Base-by-base conservation (phyloP, 1,140 invertebrate genomes). In the Drosophila elegans region DNA sequence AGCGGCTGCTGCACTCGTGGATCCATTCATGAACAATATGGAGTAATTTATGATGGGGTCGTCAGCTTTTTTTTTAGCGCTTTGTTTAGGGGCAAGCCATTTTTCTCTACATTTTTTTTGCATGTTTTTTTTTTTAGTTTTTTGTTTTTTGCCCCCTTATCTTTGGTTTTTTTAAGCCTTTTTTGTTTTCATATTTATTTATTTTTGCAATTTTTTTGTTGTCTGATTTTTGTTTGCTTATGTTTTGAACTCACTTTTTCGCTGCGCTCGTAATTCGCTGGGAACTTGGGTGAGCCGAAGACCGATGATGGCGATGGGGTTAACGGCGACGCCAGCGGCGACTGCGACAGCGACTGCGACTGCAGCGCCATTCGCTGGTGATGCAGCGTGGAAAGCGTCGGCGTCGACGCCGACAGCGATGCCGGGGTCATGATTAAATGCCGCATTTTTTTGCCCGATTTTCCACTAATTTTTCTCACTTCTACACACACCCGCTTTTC, bases 181-280 rank as follows among this genome's bases (percentile, higher is more conserved):
- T 32, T 32, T 32, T 32, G 29, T 32, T 32, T 5, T 2, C 29
- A 6, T 5, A 32, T 7, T 32, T 32, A 6, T 6, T 32, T 32
- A 7, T 32, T 21, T 57, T 38, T 38, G 13, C 61, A 2, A 34
- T 52, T 57, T 52, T 63, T 67, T 51, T 52, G 39, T 45, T 63
- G 41, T 13, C 48, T 41, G n/a, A 34, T 55, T 55, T 59, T 38
- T 44, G 34, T 55, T 62, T 46, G 29, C 57, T 21, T 34, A 36
- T 56, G 60, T 67, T 61, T 66, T 67, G 55, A 63, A 91, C 90
- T 91, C 88, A 91, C 90, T 91, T 91, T 91, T 80, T 91, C 90
- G 80, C 83, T 91, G 78, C 90, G 85, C 69, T 88, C 78, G 78
- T 91, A 91, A 78, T 91, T 91, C 34, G 90, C 77, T 78, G 90